phyloP scores from a whole-genome alignment of 1,140 invertebrate species.

The Nautilus pompilius region DNA sequence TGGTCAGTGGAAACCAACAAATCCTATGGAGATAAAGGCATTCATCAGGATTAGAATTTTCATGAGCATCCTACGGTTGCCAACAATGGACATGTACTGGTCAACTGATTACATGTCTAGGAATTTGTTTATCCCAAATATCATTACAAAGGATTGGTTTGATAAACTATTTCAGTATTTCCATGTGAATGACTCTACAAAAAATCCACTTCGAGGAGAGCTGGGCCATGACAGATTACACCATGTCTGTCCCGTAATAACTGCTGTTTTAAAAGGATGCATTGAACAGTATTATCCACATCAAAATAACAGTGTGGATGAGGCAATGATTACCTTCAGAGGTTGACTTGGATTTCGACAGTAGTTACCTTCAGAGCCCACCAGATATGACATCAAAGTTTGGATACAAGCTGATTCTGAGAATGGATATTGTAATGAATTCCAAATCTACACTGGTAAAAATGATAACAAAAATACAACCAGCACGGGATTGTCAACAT shows the following conservation, averaged over 20 bases:
- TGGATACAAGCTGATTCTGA: conserved; percentile 9
- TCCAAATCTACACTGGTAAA: conserved; percentile 9
- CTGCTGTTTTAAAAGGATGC: conserved; percentile 1
- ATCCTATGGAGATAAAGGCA: not conserved
- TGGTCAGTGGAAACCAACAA: not conserved
- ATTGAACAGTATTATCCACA: conserved; percentile 1
- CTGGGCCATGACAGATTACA: conserved; percentile 6
- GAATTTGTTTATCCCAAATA: not conserved
- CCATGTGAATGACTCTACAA: conserved; percentile 5
- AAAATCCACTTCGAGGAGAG: not conserved
- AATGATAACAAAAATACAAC: not conserved
- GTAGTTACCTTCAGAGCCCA: conserved; percentile 16
- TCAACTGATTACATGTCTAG: conserved; percentile 4
- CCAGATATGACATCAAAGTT: conserved; percentile 12
- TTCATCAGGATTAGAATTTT: not conserved
- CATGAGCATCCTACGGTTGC: conserved; percentile 7
- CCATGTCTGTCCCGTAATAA: conserved; percentile 2
- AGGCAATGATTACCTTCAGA: conserved; percentile 15
- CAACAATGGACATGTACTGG: conserved; percentile 8
- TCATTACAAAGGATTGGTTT: conserved; percentile 9
- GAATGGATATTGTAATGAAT: conserved; percentile 10
- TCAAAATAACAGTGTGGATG: conserved; percentile 12
- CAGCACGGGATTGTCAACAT: too few relatives aligned
- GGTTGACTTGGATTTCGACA: conserved; percentile 11
- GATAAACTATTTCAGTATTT: conserved; percentile 8